Evolutionary conservation across 1,140 invertebrate species (phyloP), one percentile per base, ranked within the genome.

Genomic region (Ips nitidus): DNA sequence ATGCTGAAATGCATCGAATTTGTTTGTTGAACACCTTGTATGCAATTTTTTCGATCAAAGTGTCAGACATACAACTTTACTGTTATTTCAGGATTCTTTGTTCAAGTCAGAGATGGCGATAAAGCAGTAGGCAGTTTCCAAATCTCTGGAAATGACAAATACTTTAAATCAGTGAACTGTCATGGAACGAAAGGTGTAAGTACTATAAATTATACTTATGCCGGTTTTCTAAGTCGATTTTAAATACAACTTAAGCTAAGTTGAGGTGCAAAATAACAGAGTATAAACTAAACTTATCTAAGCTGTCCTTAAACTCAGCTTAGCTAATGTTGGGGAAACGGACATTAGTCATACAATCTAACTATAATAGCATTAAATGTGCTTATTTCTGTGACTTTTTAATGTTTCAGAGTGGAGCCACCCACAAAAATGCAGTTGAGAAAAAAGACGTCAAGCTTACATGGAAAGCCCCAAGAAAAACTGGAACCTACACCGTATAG

Each of bases 61-160:
- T 55, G n/a, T 55, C 36, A 37, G 37, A 2, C 37, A 47, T 55
- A 42, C 57, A 59, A 41, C 2, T 59, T 41, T 41, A 3, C 4
- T 59, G 56, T 22, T 63, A 41, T 64, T 69, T 3, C 52, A 70
- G 69, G 69, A 42, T 82, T 81, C 73, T 72, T 83, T 7, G 3
- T 84, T 1, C 78, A 84, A 74, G 81, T 80, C 7, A 75, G 82
- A 56, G 73, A 78, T 36, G 75, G 71, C 0, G 61, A 79, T 2
- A 73, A 75, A 3, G 77, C 79, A n/a, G 73, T 83, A 2, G 82
- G 82, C 5, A 68, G 68, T 39, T 83, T 83, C 71, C 39, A 68
- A 2, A 75, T 78, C 22, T 45, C 78, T 8, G 70, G 57, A n/a
- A 66, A 71, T 55, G 76, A 80, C 60, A 75, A 76, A 64, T 74